Percentiles rank a stretch among this genome's conserved stretches.
phyloP scores from a whole-genome alignment of 2,113 vertebrate genomes.

The Sterrhoptilus dennistouni region DNA sequence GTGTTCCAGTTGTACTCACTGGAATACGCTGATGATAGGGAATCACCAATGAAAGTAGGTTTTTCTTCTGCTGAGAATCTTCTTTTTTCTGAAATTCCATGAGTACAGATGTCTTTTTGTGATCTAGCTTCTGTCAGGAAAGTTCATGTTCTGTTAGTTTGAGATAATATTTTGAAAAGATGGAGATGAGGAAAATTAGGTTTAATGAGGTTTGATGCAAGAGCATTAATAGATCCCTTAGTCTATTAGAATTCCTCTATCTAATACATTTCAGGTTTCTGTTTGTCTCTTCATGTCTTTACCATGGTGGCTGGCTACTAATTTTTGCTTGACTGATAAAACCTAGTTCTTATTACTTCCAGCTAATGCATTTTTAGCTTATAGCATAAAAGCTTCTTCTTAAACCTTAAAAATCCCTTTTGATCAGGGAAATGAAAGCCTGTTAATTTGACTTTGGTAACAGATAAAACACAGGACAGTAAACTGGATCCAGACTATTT shows the following conservation, averaged over 20 bases:
- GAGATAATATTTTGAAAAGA: neutral
- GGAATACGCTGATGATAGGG: neutral
- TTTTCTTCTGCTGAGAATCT: neutral
- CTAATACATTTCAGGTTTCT: neutral
- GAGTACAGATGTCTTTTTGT: neutral
- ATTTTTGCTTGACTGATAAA: neutral
- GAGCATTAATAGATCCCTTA: neutral
- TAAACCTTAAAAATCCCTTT: slow-evolving; percentile 2
- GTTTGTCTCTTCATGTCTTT: neutral
- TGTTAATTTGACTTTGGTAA: neutral
- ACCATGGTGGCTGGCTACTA: neutral
- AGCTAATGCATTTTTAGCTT: neutral
- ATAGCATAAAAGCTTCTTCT: neutral
- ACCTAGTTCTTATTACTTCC: neutral
- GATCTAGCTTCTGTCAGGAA: neutral
- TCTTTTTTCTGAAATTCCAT: neutral
- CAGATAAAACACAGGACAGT: neutral
- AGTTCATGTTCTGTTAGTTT: neutral
- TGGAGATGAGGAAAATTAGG: neutral
- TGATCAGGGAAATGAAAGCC: neutral
- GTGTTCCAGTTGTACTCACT: rapidly evolving
- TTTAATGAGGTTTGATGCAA: neutral
- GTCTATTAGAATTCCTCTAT: neutral
- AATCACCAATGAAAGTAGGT: neutral
- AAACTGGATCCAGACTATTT: neutral